Percentiles rank a stretch among this genome's conserved stretches.
Evolutionary conservation across 2,888 invertebrate genomes (phyloP).

Genomic region (Pandemis corylana): DNA sequence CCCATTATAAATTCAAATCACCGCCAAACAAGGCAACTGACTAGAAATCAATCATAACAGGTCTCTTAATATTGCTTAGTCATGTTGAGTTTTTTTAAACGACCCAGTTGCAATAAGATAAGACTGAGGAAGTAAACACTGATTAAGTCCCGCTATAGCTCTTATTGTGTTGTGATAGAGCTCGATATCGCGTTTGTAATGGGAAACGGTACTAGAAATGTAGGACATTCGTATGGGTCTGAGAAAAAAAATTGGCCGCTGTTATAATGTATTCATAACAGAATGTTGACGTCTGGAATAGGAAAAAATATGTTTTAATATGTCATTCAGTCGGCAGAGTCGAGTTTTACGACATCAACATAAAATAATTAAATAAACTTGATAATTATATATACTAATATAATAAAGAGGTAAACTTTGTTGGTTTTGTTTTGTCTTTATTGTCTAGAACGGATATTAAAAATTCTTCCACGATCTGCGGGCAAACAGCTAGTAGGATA

Average conservation of each 20-base stretch:
- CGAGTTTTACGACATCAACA: background rate
- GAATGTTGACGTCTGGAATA: background rate
- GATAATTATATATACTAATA: too few species aligned
- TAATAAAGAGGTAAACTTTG: too few species aligned
- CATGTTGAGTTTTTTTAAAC: slow-evolving; percentile 25
- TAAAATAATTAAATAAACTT: too few species aligned
- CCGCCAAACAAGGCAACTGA: slow-evolving; percentile 9
- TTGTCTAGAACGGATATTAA: too few species aligned
- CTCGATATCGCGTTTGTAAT: background rate
- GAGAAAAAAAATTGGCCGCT: background rate
- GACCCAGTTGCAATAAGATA: slow-evolving; percentile 18
- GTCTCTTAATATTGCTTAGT: slow-evolving; percentile 29
- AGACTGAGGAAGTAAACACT: slow-evolving; percentile 20
- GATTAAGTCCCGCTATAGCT: background rate
- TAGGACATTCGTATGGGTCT: background rate
- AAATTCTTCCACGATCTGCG: too few species aligned
- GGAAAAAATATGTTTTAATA: background rate
- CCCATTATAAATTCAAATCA: slow-evolving; percentile 14
- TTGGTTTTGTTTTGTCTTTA: too few species aligned
- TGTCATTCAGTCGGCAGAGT: background rate
- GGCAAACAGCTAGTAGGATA: too few species aligned
- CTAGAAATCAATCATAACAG: slow-evolving; percentile 31
- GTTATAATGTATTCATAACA: background rate
- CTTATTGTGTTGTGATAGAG: background rate
- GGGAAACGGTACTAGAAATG: background rate